These are phyloP conservation scores for Papilio dardanus DNA, from an alignment of 1,140 invertebrate species.

Conservation along the genomic window DNA sequence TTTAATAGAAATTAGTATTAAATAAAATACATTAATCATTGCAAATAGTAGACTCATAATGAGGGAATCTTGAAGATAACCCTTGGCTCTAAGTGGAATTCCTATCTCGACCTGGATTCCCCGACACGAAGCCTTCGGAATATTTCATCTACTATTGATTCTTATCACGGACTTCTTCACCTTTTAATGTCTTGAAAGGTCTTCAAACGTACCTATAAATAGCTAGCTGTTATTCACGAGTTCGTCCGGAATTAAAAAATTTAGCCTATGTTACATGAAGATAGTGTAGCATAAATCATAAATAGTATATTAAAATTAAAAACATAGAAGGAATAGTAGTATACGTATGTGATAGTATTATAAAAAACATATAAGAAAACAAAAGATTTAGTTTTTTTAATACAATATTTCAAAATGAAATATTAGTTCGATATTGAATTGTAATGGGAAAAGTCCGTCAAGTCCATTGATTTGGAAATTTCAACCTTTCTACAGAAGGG, in stretches of 20 bases:
- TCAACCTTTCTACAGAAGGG: background rate
- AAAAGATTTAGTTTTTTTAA: no score
- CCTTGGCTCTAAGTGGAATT: conserved; percentile 3
- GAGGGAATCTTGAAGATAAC: background rate
- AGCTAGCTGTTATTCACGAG: no score
- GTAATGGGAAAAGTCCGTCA: background rate
- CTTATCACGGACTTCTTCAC: background rate
- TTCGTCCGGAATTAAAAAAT: no score
- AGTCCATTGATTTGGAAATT: background rate
- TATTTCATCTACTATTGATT: conserved; percentile 10
- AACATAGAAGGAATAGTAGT: no score
- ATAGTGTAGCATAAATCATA: no score
- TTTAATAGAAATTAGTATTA: background rate
- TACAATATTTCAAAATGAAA: background rate
- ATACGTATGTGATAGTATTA: no score
- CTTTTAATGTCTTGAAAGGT: background rate
- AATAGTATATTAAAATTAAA: no score
- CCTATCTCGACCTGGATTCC: background rate
- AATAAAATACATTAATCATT: background rate
- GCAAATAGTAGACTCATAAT: background rate
- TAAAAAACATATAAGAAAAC: no score
- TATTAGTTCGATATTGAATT: background rate
- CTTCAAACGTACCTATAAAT: background rate
- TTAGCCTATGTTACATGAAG: no score
- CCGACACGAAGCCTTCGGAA: conserved; percentile 9